phyloP scores from a whole-genome alignment of 2,113 vertebrate genomes.

The Chrysochloris asiatica region DNA sequence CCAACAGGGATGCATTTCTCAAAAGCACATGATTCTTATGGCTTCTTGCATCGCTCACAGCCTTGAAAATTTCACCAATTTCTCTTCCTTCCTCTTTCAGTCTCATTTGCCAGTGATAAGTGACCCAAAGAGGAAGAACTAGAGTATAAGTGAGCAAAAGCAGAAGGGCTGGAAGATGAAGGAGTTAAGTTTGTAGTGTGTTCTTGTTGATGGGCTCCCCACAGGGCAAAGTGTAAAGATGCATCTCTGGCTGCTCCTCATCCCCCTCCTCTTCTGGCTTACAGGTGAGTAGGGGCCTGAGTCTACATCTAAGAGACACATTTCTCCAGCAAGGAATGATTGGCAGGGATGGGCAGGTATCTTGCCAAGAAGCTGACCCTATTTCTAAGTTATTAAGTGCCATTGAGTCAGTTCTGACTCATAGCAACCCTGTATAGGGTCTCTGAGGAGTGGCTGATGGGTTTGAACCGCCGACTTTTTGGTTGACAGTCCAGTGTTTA shows the following conservation, averaged over 20 bases:
- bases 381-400: no score
- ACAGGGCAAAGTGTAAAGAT: accelerated
- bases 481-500: no score
- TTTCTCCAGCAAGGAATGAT: neutral
- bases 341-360: neutral
- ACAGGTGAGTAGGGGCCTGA: conserved; percentile 44
- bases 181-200: accelerated
- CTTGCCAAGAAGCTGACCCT: neutral
- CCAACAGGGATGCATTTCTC: neutral
- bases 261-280: neutral
- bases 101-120: neutral
- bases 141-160: neutral
- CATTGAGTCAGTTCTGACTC: no score
- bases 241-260: neutral
- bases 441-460: no score
- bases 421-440: no score
- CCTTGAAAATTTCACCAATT: neutral
- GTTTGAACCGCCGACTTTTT: no score
- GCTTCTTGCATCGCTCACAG: neutral
- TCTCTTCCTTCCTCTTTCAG: conserved; percentile 70
- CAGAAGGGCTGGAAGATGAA: neutral
- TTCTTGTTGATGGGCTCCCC: accelerated
- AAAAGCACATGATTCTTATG: neutral
- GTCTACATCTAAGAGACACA: accelerated
- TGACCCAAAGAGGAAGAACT: conserved; percentile 50